phyloP scores from a whole-genome alignment of 2,113 vertebrate species.

The Pyxicephalus adspersus region DNA sequence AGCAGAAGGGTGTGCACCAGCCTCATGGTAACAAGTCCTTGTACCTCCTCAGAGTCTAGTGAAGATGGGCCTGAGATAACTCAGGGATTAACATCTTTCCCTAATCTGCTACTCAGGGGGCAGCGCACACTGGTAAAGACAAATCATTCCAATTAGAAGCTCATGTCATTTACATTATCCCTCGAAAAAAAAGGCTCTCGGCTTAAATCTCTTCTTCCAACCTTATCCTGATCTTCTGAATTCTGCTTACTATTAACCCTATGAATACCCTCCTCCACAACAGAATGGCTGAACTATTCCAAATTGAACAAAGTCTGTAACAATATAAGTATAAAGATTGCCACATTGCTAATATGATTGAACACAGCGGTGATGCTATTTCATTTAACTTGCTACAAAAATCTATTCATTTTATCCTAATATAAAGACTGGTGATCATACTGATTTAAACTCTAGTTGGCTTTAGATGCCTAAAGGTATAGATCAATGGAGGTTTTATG shows the following conservation, averaged over 20 bases:
- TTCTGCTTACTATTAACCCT: conserved; percentile 17
- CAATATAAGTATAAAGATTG: no score
- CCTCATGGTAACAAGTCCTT: conserved; percentile 29
- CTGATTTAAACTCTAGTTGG: no score
- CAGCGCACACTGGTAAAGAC: conserved; percentile 14
- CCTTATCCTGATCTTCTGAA: not conserved
- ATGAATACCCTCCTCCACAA: not conserved
- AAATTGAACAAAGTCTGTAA: no score
- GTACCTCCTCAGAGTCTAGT: not conserved
- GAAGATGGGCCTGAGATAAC: not conserved
- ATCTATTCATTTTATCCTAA: no score
- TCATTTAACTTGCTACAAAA: no score
- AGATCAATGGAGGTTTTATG: no score
- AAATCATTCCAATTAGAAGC: conserved; percentile 50
- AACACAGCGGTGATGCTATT: no score
- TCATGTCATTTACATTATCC: conserved; percentile 49
- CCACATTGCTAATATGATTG: no score
- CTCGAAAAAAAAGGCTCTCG: conserved; percentile 14
- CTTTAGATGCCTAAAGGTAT: no score
- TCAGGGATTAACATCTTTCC: conserved; percentile 36
- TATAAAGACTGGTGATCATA: no score
- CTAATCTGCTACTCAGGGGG: conserved; percentile 32
- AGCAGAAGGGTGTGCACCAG: conserved; percentile 42
- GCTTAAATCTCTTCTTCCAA: conserved; percentile 29
- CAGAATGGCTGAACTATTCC: no score